A percentile compares a stretch with the other conserved stretches of the same genome.
These are phyloP conservation scores for Escarpia spicata DNA, from an alignment of 2,888 invertebrate genomes.

Conservation along the genomic window DNA sequence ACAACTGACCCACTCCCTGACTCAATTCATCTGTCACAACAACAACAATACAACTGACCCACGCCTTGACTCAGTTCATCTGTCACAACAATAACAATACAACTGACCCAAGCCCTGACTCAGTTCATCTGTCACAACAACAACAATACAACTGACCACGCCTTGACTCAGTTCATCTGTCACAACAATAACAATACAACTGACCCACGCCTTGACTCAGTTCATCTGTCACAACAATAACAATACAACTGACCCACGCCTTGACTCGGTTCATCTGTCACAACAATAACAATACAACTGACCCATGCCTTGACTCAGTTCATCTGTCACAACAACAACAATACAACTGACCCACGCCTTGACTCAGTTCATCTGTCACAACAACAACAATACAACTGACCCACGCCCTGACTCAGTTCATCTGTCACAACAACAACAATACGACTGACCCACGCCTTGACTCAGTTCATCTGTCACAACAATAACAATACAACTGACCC, in stretches of 20 bases:
- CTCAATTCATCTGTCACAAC: not conserved
- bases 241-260: too few relatives aligned
- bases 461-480: not conserved
- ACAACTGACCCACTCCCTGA: not conserved
- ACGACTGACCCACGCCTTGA: too few relatives aligned
- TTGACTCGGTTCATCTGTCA: not conserved
- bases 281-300: not conserved
- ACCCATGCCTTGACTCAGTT: not conserved
- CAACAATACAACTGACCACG: not conserved
- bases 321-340: not conserved
- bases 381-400: too few relatives aligned
- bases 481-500: not conserved
- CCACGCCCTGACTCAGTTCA: not conserved
- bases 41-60: not conserved
- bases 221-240: not conserved
- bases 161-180: not conserved
- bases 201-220: not conserved
- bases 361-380: not conserved
- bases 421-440: not conserved
- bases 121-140: not conserved
- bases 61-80: not conserved
- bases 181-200: not conserved
- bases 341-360: not conserved
- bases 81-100: too few relatives aligned
- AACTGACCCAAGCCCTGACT: not conserved